phyloP scores from a whole-genome alignment of 2,888 invertebrate genomes.

The Calameuta idolon region DNA sequence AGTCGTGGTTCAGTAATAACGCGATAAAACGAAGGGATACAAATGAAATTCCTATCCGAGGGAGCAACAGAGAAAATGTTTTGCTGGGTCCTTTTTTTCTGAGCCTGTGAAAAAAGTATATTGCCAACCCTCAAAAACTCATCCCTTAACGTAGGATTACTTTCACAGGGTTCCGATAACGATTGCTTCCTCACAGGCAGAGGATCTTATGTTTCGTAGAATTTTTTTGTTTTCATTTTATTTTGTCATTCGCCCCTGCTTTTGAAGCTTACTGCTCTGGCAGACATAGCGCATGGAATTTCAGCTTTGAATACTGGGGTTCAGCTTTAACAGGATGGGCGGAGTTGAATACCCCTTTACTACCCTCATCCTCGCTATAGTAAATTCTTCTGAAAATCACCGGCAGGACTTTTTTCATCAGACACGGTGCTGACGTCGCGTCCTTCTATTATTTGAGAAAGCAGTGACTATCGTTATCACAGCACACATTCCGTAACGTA shows the following conservation, averaged over 20 bases:
- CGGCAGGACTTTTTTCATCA: background rate
- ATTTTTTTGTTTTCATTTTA: background rate
- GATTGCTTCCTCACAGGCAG: background rate
- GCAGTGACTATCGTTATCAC: background rate
- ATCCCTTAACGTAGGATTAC: background rate
- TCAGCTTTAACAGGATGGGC: background rate
- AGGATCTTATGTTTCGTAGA: background rate
- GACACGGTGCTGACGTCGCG: background rate
- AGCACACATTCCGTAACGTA: background rate
- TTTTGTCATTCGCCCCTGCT: background rate
- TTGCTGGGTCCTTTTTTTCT: background rate
- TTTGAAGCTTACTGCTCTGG: background rate
- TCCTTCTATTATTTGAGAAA: background rate
- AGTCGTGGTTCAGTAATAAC: background rate
- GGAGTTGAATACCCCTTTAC: background rate
- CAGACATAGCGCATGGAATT: background rate
- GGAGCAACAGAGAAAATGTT: background rate
- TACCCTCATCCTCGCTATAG: background rate
- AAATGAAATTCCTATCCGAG: background rate
- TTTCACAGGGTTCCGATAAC: background rate
- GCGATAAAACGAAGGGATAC: background rate
- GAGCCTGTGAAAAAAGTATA: background rate
- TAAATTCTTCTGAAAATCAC: background rate
- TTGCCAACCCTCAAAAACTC: background rate
- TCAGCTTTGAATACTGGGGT: background rate